These are phyloP conservation scores for Argyrosomus japonicus DNA, from an alignment of 2,113 vertebrate species.

Conservation along the genomic window DNA sequence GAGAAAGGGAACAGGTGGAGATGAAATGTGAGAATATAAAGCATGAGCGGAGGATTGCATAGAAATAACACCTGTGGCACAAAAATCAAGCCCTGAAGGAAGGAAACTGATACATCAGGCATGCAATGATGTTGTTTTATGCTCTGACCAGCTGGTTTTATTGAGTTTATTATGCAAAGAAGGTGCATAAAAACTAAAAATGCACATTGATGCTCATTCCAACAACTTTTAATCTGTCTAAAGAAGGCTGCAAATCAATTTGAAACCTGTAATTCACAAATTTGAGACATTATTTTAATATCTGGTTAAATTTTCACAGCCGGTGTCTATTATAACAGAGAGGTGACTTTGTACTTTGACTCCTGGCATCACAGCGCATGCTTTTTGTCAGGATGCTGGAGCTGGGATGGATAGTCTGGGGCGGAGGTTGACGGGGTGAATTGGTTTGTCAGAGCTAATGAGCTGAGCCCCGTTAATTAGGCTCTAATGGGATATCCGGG, in stretches of 20 bases:
- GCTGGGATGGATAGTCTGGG: constrained; percentile 1
- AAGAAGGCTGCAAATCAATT: background rate
- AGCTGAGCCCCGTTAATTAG: constrained; percentile 83
- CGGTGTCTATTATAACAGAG: too few species aligned
- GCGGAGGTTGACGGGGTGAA: constrained; percentile 56
- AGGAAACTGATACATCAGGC: too few species aligned
- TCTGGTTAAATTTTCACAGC: background rate
- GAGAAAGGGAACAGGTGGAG: constrained; percentile 37
- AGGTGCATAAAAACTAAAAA: background rate
- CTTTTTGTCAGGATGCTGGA: background rate
- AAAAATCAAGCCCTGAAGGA: too few species aligned
- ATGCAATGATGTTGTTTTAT: background rate
- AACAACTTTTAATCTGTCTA: background rate
- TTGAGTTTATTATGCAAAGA: background rate
- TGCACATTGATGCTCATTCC: background rate
- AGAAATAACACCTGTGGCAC: background rate
- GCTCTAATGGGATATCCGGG: constrained; percentile 83
- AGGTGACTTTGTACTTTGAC: constrained; percentile 1
- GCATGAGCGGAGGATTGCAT: background rate
- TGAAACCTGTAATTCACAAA: background rate
- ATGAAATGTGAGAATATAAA: constrained; percentile 55
- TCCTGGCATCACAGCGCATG: background rate
- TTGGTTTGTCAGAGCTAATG: constrained; percentile 81
- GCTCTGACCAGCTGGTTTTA: background rate
- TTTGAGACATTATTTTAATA: background rate